Percentiles rank a stretch among this genome's conserved stretches.
Evolutionary conservation across 2,888 invertebrate species (phyloP).

Genomic region (Strigamia transsilvanica): DNA sequence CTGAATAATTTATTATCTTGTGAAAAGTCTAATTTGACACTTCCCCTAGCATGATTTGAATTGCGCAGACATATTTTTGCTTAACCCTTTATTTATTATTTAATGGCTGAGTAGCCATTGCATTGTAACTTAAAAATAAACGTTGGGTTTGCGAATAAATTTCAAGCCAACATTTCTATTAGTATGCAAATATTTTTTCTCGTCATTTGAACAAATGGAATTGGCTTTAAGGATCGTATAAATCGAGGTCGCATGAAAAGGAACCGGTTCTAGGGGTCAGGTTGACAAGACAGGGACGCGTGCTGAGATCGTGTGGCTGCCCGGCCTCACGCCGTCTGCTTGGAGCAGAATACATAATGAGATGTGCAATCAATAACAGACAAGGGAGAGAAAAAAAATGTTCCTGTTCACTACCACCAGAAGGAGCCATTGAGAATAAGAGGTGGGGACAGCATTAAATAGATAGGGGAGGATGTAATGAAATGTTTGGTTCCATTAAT

Average conservation of each 20-base stretch:
- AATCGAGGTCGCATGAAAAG: slow-evolving; percentile 34
- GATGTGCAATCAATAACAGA: slow-evolving; percentile 40
- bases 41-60: neutral
- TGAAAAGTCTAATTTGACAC: too few relatives aligned
- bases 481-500: neutral
- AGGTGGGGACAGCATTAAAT: neutral
- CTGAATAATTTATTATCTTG: too few relatives aligned
- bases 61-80: neutral
- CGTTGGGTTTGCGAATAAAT: slow-evolving; percentile 22
- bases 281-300: slow-evolving; percentile 33
- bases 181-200: slow-evolving; percentile 34
- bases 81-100: slow-evolving; percentile 8
- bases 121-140: neutral
- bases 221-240: slow-evolving; percentile 20
- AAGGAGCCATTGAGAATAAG: slow-evolving; percentile 2
- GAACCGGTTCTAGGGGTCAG: slow-evolving; percentile 31
- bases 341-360: slow-evolving; percentile 32
- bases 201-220: slow-evolving; percentile 4
- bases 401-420: slow-evolving; percentile 35
- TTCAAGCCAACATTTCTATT: slow-evolving; percentile 5
- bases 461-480: slow-evolving; percentile 4
- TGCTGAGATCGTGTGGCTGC: slow-evolving; percentile 33
- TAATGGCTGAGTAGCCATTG: neutral
- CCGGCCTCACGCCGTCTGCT: slow-evolving; percentile 37
- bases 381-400: slow-evolving; percentile 31